Base-by-base conservation (phyloP, 1,140 invertebrate species). In the Brachionus manjavacas region DNA sequence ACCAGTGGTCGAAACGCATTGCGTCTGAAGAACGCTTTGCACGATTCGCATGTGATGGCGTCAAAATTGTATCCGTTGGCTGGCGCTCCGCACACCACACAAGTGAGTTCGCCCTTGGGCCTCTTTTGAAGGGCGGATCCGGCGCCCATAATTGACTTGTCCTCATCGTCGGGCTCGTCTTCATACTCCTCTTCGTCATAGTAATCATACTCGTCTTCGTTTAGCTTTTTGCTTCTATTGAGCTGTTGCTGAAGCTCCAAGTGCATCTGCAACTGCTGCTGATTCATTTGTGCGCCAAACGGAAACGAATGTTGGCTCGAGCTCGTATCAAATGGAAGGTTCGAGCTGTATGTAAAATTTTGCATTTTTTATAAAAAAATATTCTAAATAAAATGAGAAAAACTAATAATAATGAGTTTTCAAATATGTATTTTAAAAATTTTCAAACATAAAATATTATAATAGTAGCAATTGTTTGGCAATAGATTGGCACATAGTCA, bases 21-120 rank as follows among this genome's bases (percentile, higher is more conserved):
- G 7, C 81, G 39, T 52, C 81, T 84, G 70, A 84, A 84, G 46
- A 84, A 84, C n/a, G 81, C 81, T 23, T 84, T 84, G 39, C 81
- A 84, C 11, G 60, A 70, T 49, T 84, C 81, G 70, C 81, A 84
- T 9, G 81, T 84, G 9, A 84, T 84, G 6, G 81, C 81, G 14
- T 84, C 66, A 49, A 84, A 84, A 72, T 74, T 84, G 12, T 74
- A 74, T 43, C 83, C 85, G 43, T 46, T 86, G 6, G 83, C 66
- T 0, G 31, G 3, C 11, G 66, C 83, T 55, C 83, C 83, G 25
- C 83, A 84, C 14, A 84, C 83, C n/a, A 84, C 83, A 43, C 83
- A 84, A 7, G 79, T 86, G 43, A 84, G 43, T n/a, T 46, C 60
- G 14, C 60, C 60, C 70, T 83, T 83, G 4, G 76, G 64, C 23